Base-by-base conservation (phyloP, 2,113 vertebrate species). In the Rhinogobius similis region DNA sequence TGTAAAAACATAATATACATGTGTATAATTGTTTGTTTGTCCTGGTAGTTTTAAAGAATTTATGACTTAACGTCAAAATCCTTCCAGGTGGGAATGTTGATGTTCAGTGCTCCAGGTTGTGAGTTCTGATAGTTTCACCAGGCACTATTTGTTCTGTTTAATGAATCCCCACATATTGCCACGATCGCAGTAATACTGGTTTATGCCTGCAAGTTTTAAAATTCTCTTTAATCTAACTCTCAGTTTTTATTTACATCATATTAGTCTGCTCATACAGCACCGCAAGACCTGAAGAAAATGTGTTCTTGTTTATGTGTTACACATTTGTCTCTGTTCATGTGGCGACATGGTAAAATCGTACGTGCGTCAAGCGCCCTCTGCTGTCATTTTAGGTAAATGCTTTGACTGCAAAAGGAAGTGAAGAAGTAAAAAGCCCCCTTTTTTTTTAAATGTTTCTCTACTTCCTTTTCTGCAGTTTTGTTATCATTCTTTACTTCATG, bases 21-120 rank as follows among this genome's bases (percentile, higher is more conserved):
- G 79, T 90, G 12, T 88, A 73, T 88, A 36, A 80, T 0, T 91
- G 89, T 92, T 27, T 82, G 79, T 88, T 36, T 36, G n/a, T n/a
- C 69, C 46, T 58, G 23, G 36, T 39, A 59, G 56, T 55, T 27
- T 20, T 18, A n/a, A 27, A 61, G 16, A 52, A 41, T 38, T 46
- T 41, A 48, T 62, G 11, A 39, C 39, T 20, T 62, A 44, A 61
- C 65, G 38, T 65, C 18, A 68, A n/a, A 65, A 38, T 16, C 6
- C 14, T 12, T n/a, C n/a, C n/a, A n/a, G n/a, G n/a, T n/a, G n/a
- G n/a, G n/a, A 6, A 14, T 29, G 56, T n/a, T 10, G 27, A 14
- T 20, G 16, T 29, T 61, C 27, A 61, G 29, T 68, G 67, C 80
- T 56, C 71, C 67, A 61, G 78, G 73, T 68, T 68, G 59, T 77